A percentile compares a stretch with the other conserved stretches of the same genome.
Conservation (phyloP, 2,888 invertebrate genomes). For the Theretra japonica region DNA sequence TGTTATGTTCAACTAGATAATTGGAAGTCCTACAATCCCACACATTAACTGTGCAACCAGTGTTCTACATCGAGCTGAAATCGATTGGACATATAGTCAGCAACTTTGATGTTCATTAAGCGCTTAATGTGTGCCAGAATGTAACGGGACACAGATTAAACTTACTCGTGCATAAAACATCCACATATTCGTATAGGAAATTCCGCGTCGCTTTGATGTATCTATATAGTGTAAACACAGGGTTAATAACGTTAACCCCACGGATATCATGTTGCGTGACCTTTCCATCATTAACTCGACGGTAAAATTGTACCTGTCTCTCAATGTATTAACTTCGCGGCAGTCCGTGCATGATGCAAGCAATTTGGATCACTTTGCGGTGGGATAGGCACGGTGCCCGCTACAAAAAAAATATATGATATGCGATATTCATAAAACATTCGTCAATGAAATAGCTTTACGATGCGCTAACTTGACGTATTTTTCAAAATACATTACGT, state of each 20-base stretch:
- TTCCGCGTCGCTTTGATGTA: neutral
- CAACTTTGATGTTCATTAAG: neutral
- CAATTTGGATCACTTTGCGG: slow-evolving; percentile 1
- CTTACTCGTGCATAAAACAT: neutral
- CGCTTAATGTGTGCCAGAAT: slow-evolving; percentile 5
- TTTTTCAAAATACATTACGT: slow-evolving; percentile 16
- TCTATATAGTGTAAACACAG: neutral
- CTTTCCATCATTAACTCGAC: slow-evolving; percentile 8
- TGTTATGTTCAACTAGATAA: neutral
- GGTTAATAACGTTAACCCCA: slow-evolving; percentile 11
- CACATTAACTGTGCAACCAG: slow-evolving; percentile 1
- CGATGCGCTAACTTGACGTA: slow-evolving; percentile 1
- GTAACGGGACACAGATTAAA: slow-evolving; percentile 13
- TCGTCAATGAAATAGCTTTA: slow-evolving; percentile 4
- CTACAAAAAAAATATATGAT: slow-evolving; percentile 7
- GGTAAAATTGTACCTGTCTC: slow-evolving; percentile 21
- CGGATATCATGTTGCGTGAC: slow-evolving; percentile 17
- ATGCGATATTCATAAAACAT: neutral
- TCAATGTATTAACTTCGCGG: slow-evolving; percentile 31
- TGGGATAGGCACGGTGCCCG: neutral
- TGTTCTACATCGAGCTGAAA: slow-evolving; percentile 2
- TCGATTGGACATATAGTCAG: slow-evolving; percentile 9
- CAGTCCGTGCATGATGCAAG: slow-evolving; percentile 18
- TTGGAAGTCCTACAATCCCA: slow-evolving; percentile 21
- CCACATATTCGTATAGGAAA: neutral